Base-by-base conservation (phyloP, 2,113 vertebrate species). In the Thryonomys swinderianus region DNA sequence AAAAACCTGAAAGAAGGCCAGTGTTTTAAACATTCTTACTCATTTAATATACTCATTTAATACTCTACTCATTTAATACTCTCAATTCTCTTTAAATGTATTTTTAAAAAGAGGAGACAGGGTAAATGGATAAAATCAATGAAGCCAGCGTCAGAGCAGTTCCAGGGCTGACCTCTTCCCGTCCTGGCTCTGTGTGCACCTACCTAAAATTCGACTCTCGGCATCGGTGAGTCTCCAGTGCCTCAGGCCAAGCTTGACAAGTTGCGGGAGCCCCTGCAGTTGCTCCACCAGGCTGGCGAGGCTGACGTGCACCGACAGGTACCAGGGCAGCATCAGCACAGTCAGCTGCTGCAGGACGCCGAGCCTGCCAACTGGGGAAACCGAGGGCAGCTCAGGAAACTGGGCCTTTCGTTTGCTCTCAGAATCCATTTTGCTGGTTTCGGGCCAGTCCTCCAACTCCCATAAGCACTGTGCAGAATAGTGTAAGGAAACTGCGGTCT, bases 201-300 rank as follows among this genome's bases (percentile, higher is more conserved):
- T 83, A 98, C 98, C 96, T 88, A 98, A 95, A 79, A 95, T 85
- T 74, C 45, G 59, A 61, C 97, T 87, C 27, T 98, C 96, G 16
- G 45, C 25, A n/a, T 98, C 96, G 30, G 82, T 90, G 86, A 98
- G 95, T 53, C 45, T 94, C 97, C 98, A 98, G 88, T 96, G 96
- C 62, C 93, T 97, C 87, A 98, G 27, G 12, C 93, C 96, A 53
- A 98, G 96, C 79, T 96, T 97, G 76, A 25, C 4, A 8, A 98
- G 85, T 32, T 85, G 88, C 14, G 96, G 86, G 76, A 69, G n/a
- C 17, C 3, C 16, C 88, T 94, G 57, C 79, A 98, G 78, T 13
- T 96, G 93, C 74, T 64, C 61, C 81, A 98, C 1, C 23, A 97
- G 88, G 45, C 81, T 93, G 40, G 25, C 16, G 40, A 98, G 91